A percentile compares a stretch with the other conserved stretches of the same genome.
These are phyloP conservation scores for Tokudaia muenninki DNA, from an alignment of 2,797 vertebrate genomes.

Conservation along the genomic window DNA sequence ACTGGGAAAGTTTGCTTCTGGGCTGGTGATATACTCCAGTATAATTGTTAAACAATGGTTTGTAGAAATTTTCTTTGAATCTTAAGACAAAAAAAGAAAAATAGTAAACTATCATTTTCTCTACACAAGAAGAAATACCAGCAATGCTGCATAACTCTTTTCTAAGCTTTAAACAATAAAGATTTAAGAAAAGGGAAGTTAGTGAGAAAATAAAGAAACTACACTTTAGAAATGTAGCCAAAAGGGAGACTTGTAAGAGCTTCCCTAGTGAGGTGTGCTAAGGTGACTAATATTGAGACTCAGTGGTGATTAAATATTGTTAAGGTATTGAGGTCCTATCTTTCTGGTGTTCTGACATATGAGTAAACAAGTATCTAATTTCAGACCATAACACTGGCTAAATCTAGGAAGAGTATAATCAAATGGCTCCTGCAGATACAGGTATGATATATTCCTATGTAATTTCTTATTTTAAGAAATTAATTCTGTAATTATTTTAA, in stretches of 20 bases:
- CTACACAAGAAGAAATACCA: background rate
- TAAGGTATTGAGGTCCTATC: background rate
- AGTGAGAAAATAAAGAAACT: background rate
- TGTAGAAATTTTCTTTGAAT: slow-evolving; percentile 18
- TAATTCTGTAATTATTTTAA: background rate
- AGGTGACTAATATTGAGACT: background rate
- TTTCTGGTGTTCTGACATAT: background rate
- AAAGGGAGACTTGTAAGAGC: background rate
- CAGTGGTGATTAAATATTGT: too few relatives aligned
- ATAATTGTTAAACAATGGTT: background rate
- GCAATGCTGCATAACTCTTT: background rate
- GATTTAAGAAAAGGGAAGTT: background rate
- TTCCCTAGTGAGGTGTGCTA: background rate
- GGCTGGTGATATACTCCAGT: background rate
- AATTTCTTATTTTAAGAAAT: background rate
- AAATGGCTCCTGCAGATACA: background rate
- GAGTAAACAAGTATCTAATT: background rate
- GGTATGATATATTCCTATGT: background rate
- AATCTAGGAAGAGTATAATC: background rate
- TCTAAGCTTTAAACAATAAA: background rate
- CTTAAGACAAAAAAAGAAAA: background rate
- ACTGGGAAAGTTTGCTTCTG: background rate
- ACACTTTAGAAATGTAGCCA: background rate
- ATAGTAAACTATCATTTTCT: background rate
- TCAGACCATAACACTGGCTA: background rate